phyloP scores from a whole-genome alignment of 2,113 vertebrate genomes.

The Prunella himalayana region DNA sequence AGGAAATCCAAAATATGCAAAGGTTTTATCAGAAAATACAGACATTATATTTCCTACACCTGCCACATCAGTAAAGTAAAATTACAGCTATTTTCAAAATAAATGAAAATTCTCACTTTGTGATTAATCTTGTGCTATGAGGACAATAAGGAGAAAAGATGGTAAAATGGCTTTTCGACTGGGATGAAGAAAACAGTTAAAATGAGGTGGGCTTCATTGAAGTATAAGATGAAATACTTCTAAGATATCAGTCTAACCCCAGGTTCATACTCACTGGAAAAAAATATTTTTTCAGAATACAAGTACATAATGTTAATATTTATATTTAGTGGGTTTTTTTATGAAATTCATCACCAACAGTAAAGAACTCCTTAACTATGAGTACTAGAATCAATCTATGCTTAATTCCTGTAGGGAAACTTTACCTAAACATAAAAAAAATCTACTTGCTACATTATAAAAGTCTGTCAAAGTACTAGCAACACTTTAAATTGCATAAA shows the following conservation, averaged over 20 bases:
- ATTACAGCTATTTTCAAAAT: not conserved
- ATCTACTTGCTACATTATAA: not conserved
- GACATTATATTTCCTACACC: not conserved
- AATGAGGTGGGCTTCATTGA: not conserved
- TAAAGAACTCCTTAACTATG: not conserved
- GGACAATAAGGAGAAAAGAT: not conserved
- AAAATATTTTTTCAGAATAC: not conserved
- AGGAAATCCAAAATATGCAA: not conserved
- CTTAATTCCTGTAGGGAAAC: not conserved
- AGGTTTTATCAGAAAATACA: not conserved
- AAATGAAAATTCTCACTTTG: not conserved
- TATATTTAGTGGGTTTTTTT: not conserved
- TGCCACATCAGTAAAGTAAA: not conserved
- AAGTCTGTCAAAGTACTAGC: not conserved
- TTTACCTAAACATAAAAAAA: not conserved
- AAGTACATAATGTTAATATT: not conserved
- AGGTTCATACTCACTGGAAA: not conserved
- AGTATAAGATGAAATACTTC: not conserved
- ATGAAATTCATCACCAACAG: accelerated
- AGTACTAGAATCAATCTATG: not conserved
- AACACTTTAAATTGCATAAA: not conserved
- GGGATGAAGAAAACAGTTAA: not conserved
- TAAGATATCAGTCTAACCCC: not conserved
- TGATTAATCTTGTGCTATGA: not conserved
- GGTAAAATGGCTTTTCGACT: not conserved